A percentile compares a stretch with the other conserved stretches of the same genome.
Evolutionary conservation across 2,888 invertebrate genomes (phyloP).

Genomic region (Petrolisthes manimaculis): DNA sequence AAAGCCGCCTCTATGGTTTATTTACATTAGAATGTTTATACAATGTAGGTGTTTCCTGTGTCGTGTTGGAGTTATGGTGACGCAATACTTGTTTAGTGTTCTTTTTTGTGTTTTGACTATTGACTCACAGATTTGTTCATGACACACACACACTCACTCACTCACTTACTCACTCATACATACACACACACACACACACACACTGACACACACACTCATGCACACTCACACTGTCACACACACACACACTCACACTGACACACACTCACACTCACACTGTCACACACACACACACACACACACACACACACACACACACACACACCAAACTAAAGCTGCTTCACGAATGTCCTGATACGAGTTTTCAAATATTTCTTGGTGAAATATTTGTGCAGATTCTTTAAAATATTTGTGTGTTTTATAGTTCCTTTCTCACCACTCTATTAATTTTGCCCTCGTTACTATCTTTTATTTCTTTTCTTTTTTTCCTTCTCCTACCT

Average conservation of each 20-base stretch:
- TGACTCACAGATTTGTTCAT: no score
- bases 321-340: not conserved
- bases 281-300: slow-evolving; percentile 8
- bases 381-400: not conserved
- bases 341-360: not conserved
- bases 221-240: no score
- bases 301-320: slow-evolving; percentile 8
- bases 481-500: not conserved
- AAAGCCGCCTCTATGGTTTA: no score
- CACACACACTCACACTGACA: not conserved
- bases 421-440: no score
- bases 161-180: no score
- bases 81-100: not conserved
- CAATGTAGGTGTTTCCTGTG: no score
- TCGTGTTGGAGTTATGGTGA: not conserved
- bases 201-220: not conserved
- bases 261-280: not conserved
- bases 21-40: no score
- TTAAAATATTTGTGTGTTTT: not conserved
- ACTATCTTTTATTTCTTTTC: not conserved
- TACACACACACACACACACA: not conserved
- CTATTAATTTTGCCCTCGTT: no score
- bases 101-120: not conserved
- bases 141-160: no score
- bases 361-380: not conserved